Evolutionary conservation across 2,113 vertebrate species (phyloP), one percentile per base, ranked within the genome.

Genomic region (Mormoops blainvillei): DNA sequence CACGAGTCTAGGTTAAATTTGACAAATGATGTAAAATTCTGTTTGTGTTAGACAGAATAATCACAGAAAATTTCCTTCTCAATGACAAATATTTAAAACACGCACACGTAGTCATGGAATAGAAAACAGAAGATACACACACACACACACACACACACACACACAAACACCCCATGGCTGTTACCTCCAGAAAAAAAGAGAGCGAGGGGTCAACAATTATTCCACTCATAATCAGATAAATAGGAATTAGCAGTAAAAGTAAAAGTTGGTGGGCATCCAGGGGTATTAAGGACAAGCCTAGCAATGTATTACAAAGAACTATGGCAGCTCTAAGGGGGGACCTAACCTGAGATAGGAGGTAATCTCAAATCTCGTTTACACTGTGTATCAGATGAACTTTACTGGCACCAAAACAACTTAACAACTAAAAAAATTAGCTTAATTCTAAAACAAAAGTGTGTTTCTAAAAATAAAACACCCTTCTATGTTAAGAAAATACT

Each of bases 41-140:
- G 41, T 41, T 93, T 96, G 70, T 91, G 28, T 78, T 74, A 68
- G 67, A n/a, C 13, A 80, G 78, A 82, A 95, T 31, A 76, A 18
- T 93, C 36, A 78, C 5, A 87, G 71, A 92, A 73, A 89, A 85
- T 74, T 43, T 91, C 19, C 19, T 82, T 88, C 28, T 91, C n/a
- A 73, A 33, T 71, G 38, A 94, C 52, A 92, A 94, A 73, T 61
- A 50, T 38, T 68, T 87, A 58, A 58, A 87, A 85, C 70, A 76
- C 18, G 70, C 56, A 84, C 68, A 78, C 38, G 14, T 33, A 71
- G 36, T 73, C 15, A 76, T 5, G 31, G 26, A 89, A 70, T 8
- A 87, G 71, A 94, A 93, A 86, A 63, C 22, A 77, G 58, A 43
- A 56, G 31, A 33, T 18, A 65, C 43, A 36, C 14, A 16, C 24